A percentile compares a stretch with the other conserved stretches of the same genome.
These are phyloP conservation scores for Eupsittula cactorum DNA, from an alignment of 2,113 vertebrate species.

Conservation along the genomic window DNA sequence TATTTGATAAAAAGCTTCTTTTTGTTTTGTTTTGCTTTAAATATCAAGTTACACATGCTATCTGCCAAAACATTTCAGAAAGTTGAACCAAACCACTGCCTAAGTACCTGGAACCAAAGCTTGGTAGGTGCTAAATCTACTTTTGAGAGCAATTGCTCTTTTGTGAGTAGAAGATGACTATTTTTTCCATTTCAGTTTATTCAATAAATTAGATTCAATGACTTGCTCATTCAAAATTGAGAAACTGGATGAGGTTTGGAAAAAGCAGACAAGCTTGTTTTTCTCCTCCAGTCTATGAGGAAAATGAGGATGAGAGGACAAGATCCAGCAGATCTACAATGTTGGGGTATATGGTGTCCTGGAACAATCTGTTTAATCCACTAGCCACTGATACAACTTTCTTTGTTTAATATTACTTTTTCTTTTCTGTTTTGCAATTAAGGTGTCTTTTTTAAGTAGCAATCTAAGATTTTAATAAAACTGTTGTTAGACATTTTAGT, in stretches of 20 bases:
- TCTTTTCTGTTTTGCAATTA: background rate
- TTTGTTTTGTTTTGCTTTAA: background rate
- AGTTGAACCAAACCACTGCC: background rate
- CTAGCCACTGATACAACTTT: background rate
- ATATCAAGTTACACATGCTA: background rate
- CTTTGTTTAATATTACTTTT: background rate
- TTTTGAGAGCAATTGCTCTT: background rate
- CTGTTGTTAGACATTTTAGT: background rate
- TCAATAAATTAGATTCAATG: background rate
- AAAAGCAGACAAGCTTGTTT: slow-evolving; percentile 7
- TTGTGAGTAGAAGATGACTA: background rate
- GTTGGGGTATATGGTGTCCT: background rate
- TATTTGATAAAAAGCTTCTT: background rate
- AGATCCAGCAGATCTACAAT: background rate
- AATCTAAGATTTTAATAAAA: background rate
- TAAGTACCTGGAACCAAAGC: background rate
- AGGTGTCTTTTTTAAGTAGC: background rate
- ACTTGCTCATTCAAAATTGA: background rate
- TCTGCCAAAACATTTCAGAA: slow-evolving; percentile 3
- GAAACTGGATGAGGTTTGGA: background rate
- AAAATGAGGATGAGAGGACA: slow-evolving; percentile 23
- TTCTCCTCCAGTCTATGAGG: background rate
- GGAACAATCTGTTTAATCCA: background rate
- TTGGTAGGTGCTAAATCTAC: background rate
- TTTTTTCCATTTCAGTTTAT: slow-evolving; percentile 2